phyloP scores from a whole-genome alignment of 2,888 invertebrate species.

The Drosophila borborema region DNA sequence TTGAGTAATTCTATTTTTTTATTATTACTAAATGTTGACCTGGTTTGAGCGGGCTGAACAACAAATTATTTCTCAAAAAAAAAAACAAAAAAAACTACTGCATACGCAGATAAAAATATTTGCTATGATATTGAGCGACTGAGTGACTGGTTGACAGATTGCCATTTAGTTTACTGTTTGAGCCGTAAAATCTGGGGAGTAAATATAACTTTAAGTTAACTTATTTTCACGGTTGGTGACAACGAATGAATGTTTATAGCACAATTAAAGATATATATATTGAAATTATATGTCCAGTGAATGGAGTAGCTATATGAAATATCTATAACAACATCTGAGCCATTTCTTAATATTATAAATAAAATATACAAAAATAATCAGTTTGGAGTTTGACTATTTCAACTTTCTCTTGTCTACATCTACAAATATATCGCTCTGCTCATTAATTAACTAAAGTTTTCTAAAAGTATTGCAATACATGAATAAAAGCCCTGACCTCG shows the following conservation, averaged over 20 bases:
- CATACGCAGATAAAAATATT: background rate
- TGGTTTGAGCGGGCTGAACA: background rate
- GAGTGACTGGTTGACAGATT: background rate
- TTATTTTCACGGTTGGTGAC: background rate
- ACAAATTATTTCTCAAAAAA: background rate
- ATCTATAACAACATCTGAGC: background rate
- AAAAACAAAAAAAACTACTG: background rate
- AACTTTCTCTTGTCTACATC: background rate
- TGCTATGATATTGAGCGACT: background rate
- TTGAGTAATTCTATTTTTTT: slow-evolving; percentile 2
- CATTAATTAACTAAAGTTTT: background rate
- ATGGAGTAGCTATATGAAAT: background rate
- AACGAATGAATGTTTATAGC: background rate
- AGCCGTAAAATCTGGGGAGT: background rate
- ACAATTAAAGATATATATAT: background rate
- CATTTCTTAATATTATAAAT: too few species aligned
- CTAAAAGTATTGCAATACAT: background rate
- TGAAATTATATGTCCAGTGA: background rate
- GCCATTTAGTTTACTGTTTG: background rate
- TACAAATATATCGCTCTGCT: too few species aligned
- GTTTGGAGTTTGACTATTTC: background rate
- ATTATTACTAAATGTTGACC: slow-evolving; percentile 6
- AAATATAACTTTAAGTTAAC: background rate
- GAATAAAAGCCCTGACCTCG: background rate
- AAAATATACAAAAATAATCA: too few species aligned